Conservation (phyloP, 1,140 invertebrate genomes). For the Achatina immaculata region DNA sequence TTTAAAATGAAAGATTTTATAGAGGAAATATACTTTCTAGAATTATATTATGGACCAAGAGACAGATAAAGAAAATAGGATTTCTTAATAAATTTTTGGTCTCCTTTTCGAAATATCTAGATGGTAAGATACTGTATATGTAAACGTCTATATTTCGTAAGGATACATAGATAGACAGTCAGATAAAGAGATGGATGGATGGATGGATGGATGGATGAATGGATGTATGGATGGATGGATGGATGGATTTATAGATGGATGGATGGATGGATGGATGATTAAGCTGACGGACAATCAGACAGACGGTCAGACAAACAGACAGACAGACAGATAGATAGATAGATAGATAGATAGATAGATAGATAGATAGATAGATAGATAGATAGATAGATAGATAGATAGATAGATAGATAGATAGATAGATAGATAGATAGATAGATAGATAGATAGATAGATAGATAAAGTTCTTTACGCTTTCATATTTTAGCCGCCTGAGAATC, state of each 20-base stretch:
- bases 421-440: conserved; percentile 1
- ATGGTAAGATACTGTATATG: too few relatives aligned
- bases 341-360: neutral
- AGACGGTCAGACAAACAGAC: neutral
- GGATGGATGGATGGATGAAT: conserved; percentile 6
- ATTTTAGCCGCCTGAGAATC: too few relatives aligned
- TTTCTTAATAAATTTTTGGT: too few relatives aligned
- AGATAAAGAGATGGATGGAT: neutral
- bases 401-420: neutral
- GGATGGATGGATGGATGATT: conserved; percentile 1
- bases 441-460: conserved; percentile 5
- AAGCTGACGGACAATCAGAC: neutral
- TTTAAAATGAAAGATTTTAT: too few relatives aligned
- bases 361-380: neutral
- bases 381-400: neutral
- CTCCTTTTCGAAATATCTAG: too few relatives aligned
- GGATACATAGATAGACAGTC: too few relatives aligned
- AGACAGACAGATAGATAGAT: neutral
- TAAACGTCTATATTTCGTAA: too few relatives aligned
- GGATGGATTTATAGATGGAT: neutral
- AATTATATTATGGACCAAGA: too few relatives aligned
- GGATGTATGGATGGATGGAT: conserved; percentile 1
- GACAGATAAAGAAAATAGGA: too few relatives aligned
- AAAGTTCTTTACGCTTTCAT: too few relatives aligned
- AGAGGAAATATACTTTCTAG: too few relatives aligned